Evolutionary conservation across 2,888 invertebrate genomes (phyloP), one percentile per base, ranked within the genome.

Genomic region (Empis livida): DNA sequence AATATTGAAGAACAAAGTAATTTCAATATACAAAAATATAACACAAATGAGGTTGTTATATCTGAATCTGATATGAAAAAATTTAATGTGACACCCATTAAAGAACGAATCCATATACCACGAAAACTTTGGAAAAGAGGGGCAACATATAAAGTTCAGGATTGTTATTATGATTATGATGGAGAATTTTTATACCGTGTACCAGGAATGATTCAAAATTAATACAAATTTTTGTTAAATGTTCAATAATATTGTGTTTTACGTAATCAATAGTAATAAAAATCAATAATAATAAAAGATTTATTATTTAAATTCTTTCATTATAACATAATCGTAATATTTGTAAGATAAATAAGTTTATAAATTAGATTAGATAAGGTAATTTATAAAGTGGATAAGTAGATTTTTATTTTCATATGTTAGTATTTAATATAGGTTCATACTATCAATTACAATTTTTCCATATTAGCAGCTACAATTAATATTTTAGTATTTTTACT

Each of bases 131-230:
- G 73, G 55, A 78, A 77, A 55, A 67, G 64, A 57, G 82, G 80
- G 23, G 78, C 74, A 40, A 80, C 80, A 10, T 89, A 85, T 60
- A 82, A 80, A 68, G 72, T 87, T 0, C 77, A 82, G 53, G 85
- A 89, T 66, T 82, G 83, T 57, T 90, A 79, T 63, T 90, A 89
- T 66, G 84, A 87, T 61, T 75, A 80, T 62, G 82, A 87, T 71
- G 89, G 89, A 0, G 74, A 72, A 61, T 86, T 89, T 71, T 71
- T 89, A 47, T 90, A 87, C 62, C 74, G 85, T 59, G 82, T 87
- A 42, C 79, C 85, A 53, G 84, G 84, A 50, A 77, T 84, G 76
- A 67, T n/a, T 16, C 45, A 42, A 31, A 32, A 38, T 39, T 37
- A 39, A 8, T 39, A 39, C 10, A 10, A 38, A 16, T 16, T 38